phyloP scores from a whole-genome alignment of 2,797 vertebrate species.

The Myotis pilosus region DNA sequence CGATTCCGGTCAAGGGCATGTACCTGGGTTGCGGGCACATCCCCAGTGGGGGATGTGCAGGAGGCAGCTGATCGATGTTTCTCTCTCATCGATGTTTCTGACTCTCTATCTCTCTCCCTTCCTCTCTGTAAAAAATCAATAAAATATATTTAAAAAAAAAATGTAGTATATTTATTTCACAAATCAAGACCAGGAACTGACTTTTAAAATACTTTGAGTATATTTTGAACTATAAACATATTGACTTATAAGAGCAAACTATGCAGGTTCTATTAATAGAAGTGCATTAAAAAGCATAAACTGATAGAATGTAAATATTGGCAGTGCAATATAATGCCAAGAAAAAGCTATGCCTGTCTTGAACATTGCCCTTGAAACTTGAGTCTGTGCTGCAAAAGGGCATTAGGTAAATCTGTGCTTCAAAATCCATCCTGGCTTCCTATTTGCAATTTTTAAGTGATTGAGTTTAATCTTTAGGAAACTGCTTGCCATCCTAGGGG shows the following conservation, averaged over 20 bases:
- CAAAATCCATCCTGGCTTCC: background rate
- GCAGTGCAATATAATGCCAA: background rate
- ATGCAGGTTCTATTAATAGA: constrained; percentile 54
- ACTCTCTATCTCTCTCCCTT: too few species aligned
- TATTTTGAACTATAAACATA: constrained; percentile 39
- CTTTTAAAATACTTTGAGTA: constrained; percentile 24
- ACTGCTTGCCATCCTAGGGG: background rate
- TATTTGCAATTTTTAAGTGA: constrained; percentile 49
- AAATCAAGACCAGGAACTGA: constrained; percentile 43
- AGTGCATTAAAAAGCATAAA: constrained; percentile 53
- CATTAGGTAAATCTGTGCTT: background rate
- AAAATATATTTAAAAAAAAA: too few species aligned
- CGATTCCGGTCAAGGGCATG: too few species aligned
- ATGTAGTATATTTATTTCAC: constrained; percentile 41
- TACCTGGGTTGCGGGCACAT: too few species aligned
- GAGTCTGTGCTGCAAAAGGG: background rate
- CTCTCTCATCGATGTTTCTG: too few species aligned
- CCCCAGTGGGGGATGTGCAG: too few species aligned
- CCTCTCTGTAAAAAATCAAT: too few species aligned
- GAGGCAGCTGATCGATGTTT: too few species aligned
- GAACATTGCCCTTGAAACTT: constrained; percentile 25
- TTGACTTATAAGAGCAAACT: constrained; percentile 52
- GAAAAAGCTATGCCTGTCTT: background rate
- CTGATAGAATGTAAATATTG: background rate
- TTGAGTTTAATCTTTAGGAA: constrained; percentile 44